These are phyloP conservation scores for Loripinus fragilis DNA, from an alignment of 2,888 invertebrate species.

Conservation along the genomic window DNA sequence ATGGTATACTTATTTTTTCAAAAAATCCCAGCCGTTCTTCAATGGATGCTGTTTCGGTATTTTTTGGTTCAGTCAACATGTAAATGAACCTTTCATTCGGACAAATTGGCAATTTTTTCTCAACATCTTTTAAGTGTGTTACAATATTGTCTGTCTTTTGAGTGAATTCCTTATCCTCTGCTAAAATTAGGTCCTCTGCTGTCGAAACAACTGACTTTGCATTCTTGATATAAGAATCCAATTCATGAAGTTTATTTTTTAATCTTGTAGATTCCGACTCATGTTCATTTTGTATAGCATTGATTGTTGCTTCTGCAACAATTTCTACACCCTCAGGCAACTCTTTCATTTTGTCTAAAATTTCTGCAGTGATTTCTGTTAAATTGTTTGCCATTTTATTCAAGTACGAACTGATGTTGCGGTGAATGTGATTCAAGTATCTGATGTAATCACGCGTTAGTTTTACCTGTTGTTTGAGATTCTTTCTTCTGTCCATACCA, in stretches of 20 bases:
- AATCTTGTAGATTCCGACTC: conserved; percentile 43
- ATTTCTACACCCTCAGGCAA: conserved; percentile 37
- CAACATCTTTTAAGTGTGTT: conserved; percentile 17
- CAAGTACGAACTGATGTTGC: conserved; percentile 45
- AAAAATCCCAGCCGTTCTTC: conserved; percentile 50
- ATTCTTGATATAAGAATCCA: conserved; percentile 40
- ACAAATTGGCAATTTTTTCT: conserved; percentile 36
- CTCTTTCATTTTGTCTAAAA: conserved; percentile 32
- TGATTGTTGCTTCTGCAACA: conserved; percentile 27
- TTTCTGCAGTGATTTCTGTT: conserved; percentile 43
- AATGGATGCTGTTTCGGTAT: neutral
- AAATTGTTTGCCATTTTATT: conserved; percentile 43
- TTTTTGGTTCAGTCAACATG: conserved; percentile 33
- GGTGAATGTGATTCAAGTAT: conserved; percentile 44
- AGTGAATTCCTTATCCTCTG: conserved; percentile 35
- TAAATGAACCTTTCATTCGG: conserved; percentile 43
- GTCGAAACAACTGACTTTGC: conserved; percentile 35
- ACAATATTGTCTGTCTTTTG: conserved; percentile 28
- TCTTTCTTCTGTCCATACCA: neutral
- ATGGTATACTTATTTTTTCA: conserved; percentile 42
- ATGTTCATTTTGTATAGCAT: conserved; percentile 47
- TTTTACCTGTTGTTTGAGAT: neutral
- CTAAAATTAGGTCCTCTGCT: conserved; percentile 34
- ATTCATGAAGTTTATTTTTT: conserved; percentile 43
- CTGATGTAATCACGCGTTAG: conserved; percentile 34